Conservation (phyloP, 2,113 vertebrate species). For the Orycteropus afer region DNA sequence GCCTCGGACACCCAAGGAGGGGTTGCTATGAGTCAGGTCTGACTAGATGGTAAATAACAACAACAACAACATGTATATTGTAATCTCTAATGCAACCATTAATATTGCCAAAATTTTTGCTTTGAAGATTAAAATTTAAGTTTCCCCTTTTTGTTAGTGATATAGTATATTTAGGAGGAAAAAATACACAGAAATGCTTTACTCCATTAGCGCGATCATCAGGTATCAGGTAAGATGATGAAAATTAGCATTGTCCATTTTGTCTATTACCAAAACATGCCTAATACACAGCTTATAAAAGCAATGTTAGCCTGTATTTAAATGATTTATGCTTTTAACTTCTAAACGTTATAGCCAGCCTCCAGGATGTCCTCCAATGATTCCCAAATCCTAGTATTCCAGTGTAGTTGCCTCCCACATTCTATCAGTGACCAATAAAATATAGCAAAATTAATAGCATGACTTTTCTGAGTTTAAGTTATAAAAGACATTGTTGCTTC, state of each 20-base stretch:
- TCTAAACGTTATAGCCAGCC: not conserved
- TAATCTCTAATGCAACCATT: not conserved
- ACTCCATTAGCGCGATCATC: not conserved
- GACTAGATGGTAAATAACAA: no score
- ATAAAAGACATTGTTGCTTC: not conserved
- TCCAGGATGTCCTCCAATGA: not conserved
- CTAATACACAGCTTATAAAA: not conserved
- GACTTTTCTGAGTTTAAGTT: not conserved
- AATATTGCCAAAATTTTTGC: not conserved
- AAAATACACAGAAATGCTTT: not conserved
- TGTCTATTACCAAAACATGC: not conserved
- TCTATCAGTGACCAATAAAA: not conserved
- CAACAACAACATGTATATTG: no score
- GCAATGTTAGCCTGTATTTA: not conserved
- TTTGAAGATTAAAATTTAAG: not conserved
- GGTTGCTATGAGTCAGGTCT: no score
- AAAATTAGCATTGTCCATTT: slow-evolving; percentile 2
- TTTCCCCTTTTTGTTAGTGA: not conserved
- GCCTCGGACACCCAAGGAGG: no score
- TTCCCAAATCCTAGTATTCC: not conserved
- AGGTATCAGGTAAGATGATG: not conserved
- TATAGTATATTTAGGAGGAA: not conserved
- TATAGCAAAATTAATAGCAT: not conserved
- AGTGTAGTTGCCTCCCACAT: not conserved
- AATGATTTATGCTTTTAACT: not conserved